Percentiles rank a stretch among this genome's conserved stretches.
phyloP scores from a whole-genome alignment of 2,113 vertebrate genomes.

The Oryzias javanicus region DNA sequence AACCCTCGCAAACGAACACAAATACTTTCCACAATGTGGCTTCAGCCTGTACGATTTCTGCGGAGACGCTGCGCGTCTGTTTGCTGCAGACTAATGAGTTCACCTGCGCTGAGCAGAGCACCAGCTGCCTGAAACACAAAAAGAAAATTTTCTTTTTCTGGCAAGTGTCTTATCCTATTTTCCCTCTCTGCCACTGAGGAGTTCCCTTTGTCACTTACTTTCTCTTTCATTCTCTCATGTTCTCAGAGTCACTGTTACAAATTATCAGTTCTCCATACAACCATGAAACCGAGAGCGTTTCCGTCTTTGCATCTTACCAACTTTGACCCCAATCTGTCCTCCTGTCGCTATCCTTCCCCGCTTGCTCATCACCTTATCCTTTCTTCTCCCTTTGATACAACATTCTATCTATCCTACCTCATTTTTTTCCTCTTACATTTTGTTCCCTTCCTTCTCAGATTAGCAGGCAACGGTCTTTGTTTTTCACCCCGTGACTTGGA shows the following conservation, averaged over 20 bases:
- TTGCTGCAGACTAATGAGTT: slow-evolving; percentile 37
- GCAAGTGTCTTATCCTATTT: slow-evolving; percentile 44
- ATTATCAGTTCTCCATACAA: slow-evolving; percentile 34
- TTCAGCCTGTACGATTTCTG: slow-evolving; percentile 49
- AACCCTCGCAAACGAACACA: background rate
- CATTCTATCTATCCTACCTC: slow-evolving; percentile 20
- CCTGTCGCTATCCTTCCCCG: slow-evolving; percentile 32
- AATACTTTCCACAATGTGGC: slow-evolving; percentile 10
- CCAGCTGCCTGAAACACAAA: slow-evolving; percentile 21
- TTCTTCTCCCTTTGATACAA: slow-evolving; percentile 8
- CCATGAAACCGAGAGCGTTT: slow-evolving; percentile 13
- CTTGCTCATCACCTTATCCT: slow-evolving; percentile 24
- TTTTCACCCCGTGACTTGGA: slow-evolving; percentile 12
- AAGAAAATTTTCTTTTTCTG: slow-evolving; percentile 36
- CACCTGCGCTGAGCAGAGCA: slow-evolving; percentile 13
- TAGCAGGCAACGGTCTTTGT: slow-evolving; percentile 18
- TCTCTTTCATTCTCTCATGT: slow-evolving; percentile 10
- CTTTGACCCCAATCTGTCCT: slow-evolving; percentile 62
- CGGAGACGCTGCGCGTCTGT: slow-evolving; percentile 42
- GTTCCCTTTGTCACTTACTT: slow-evolving; percentile 30
- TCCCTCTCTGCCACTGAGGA: slow-evolving; percentile 7
- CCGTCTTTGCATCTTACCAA: slow-evolving; percentile 26
- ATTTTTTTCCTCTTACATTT: slow-evolving; percentile 23
- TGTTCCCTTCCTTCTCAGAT: slow-evolving; percentile 16
- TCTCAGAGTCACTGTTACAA: slow-evolving; percentile 5